Conservation (phyloP, 35 echinoderm and acorn worm genomes). For the Chiridota heheva region DNA sequence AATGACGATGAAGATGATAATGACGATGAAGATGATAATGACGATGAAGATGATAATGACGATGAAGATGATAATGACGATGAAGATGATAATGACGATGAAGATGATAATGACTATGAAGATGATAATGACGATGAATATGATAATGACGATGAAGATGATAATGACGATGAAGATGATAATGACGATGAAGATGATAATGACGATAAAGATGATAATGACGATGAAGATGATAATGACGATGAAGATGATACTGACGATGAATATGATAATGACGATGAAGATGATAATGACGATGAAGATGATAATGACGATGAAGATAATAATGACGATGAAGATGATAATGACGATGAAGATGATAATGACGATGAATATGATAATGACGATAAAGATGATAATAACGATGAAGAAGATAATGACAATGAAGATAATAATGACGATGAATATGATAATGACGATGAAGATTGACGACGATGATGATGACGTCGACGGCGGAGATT, state of each 20-base stretch:
- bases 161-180: constrained; percentile 2
- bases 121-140: no score
- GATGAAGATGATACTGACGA: no score
- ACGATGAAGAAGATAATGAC: neutral
- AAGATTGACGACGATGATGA: constrained; percentile 1
- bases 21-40: neutral
- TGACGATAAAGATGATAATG: no score
- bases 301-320: constrained; percentile 1
- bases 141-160: neutral
- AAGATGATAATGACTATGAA: neutral
- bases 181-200: constrained; percentile 1
- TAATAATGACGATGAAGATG: neutral
- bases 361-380: neutral
- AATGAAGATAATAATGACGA: neutral
- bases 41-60: neutral
- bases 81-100: constrained; percentile 1
- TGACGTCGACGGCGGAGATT: neutral
- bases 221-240: constrained; percentile 7
- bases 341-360: neutral
- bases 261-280: no score
- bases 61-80: neutral
- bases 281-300: constrained; percentile 7
- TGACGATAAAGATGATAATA: constrained; percentile 1
- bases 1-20: constrained; percentile 1
- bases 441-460: no score